Conservation (phyloP, 2,113 vertebrate genomes). For the Aspiorhynchus laticeps region DNA sequence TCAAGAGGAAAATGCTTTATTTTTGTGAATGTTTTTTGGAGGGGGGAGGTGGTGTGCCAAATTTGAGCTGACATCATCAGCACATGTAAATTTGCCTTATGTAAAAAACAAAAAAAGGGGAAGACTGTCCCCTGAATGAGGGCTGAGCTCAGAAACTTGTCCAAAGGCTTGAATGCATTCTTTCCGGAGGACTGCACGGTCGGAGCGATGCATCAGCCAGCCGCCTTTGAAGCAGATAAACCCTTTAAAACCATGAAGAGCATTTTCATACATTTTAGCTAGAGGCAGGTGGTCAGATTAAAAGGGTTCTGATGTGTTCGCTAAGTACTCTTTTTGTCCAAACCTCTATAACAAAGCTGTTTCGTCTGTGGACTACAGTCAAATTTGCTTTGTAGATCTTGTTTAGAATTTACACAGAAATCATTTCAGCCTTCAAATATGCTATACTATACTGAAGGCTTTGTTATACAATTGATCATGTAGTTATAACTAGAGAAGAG, state of each 20-base stretch:
- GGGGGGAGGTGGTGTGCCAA: constrained; percentile 50
- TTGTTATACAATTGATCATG: background rate
- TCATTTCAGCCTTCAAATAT: background rate
- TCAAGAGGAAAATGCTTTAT: constrained; percentile 48
- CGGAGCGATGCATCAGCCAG: constrained; percentile 66
- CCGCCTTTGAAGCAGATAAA: constrained; percentile 78
- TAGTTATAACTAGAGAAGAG: background rate
- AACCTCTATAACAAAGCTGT: background rate
- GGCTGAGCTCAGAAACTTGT: constrained; percentile 69
- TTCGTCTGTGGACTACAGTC: background rate
- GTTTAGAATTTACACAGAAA: background rate
- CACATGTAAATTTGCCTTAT: constrained; percentile 70
- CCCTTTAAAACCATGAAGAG: constrained; percentile 78
- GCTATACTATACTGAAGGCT: background rate
- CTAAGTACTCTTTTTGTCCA: constrained; percentile 23
- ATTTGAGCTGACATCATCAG: constrained; percentile 69
- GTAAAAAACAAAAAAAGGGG: constrained; percentile 44
- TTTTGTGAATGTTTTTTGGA: constrained; percentile 44
- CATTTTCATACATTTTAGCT: constrained; percentile 70
- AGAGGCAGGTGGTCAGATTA: constrained; percentile 61
- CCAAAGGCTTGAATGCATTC: constrained; percentile 68
- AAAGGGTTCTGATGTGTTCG: constrained; percentile 60
- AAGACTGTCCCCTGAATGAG: constrained; percentile 58
- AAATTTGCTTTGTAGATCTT: background rate
- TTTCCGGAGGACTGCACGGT: constrained; percentile 71